Evolutionary conservation across 2,113 vertebrate species (phyloP).

Genomic region (Sylvietta virens): DNA sequence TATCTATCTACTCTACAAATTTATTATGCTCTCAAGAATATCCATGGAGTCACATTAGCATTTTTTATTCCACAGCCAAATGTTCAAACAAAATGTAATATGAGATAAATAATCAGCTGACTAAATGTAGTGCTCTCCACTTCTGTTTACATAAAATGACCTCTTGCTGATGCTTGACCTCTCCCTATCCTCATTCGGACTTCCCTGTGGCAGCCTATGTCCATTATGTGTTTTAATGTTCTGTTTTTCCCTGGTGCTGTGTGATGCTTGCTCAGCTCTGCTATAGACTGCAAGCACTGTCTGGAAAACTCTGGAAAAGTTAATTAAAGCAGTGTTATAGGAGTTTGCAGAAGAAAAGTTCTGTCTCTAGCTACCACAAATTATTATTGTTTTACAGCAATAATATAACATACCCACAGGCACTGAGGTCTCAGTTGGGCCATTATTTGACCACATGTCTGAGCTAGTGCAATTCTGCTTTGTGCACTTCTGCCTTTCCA

Average conservation of each 20-base stretch:
- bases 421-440: not conserved
- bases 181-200: not conserved
- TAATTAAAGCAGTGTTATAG: not conserved
- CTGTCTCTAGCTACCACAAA: not conserved
- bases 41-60: constrained; percentile 9
- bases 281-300: not conserved
- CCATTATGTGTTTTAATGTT: not conserved
- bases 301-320: not conserved
- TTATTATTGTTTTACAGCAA: not conserved
- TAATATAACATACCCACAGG: not conserved
- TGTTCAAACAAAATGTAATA: constrained; percentile 6
- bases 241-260: not conserved
- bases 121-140: not conserved
- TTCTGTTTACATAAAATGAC: constrained; percentile 14
- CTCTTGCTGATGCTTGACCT: not conserved
- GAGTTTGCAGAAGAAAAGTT: not conserved
- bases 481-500: not conserved
- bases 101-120: constrained; percentile 4
- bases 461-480: not conserved
- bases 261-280: not conserved
- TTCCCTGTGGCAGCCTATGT: not conserved
- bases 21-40: constrained; percentile 34
- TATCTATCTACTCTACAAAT: constrained; percentile 28
- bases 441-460: not conserved
- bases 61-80: constrained; percentile 11